These are phyloP conservation scores for Onthophagus sagittarius DNA, from an alignment of 2,888 invertebrate genomes.

Conservation along the genomic window DNA sequence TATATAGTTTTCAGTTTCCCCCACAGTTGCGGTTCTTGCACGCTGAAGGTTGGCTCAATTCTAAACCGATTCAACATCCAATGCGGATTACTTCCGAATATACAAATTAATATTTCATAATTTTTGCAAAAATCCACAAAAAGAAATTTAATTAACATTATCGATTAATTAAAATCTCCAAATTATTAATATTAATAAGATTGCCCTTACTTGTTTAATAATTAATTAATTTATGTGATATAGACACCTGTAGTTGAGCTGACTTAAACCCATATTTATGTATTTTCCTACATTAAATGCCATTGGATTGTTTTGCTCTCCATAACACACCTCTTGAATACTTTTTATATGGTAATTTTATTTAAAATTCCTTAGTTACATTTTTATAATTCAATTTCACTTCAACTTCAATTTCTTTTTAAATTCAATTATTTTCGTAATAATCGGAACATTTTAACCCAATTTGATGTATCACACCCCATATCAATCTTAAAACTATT, in stretches of 20 bases:
- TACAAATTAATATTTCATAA: not conserved
- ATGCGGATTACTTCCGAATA: constrained; percentile 16
- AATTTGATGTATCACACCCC: too few relatives aligned
- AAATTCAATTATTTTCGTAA: too few relatives aligned
- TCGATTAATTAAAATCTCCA: not conserved
- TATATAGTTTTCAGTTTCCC: constrained; percentile 37
- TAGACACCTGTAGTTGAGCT: not conserved
- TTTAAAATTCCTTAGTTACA: not conserved
- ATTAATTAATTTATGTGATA: not conserved
- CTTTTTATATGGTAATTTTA: not conserved
- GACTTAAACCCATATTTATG: not conserved
- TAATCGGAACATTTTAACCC: too few relatives aligned
- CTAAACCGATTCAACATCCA: not conserved
- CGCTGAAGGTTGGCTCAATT: not conserved
- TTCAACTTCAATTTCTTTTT: not conserved
- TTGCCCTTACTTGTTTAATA: not conserved
- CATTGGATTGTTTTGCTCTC: not conserved
- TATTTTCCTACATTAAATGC: not conserved
- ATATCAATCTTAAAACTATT: too few relatives aligned
- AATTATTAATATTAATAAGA: not conserved
- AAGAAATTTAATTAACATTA: not conserved
- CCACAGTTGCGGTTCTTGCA: constrained; percentile 26
- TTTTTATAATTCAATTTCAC: not conserved
- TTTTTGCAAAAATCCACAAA: too few relatives aligned
- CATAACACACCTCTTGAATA: not conserved